Percentiles rank a stretch among this genome's conserved stretches.
phyloP scores from a whole-genome alignment of 2,113 vertebrate genomes.

The Rallus limicola region DNA sequence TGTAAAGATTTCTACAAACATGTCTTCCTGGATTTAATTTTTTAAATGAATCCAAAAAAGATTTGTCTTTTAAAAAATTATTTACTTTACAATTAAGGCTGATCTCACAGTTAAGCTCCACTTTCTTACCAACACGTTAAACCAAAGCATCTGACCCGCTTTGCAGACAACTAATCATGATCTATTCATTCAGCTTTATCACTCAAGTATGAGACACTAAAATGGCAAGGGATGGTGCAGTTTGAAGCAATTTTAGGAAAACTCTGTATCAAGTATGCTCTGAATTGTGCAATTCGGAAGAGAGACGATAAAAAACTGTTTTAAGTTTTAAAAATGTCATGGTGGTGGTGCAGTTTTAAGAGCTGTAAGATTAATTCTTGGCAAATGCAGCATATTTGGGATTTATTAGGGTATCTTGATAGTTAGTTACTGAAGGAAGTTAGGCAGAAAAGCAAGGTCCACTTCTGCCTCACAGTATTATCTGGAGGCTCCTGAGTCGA shows the following conservation, averaged over 20 bases:
- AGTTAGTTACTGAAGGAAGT: not conserved
- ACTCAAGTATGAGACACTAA: not conserved
- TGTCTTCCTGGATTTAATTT: not conserved
- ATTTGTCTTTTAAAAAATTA: not conserved
- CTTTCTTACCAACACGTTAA: not conserved
- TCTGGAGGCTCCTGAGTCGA: not conserved
- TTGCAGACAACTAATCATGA: not conserved
- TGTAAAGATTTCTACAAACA: not conserved
- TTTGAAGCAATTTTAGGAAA: conserved; percentile 11
- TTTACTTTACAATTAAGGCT: not conserved
- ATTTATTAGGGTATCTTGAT: not conserved
- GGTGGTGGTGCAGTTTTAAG: not conserved
- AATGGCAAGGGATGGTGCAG: not conserved
- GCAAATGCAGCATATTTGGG: not conserved
- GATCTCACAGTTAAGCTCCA: not conserved
- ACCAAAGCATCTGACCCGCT: not conserved
- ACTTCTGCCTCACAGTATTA: not conserved
- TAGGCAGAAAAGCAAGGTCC: not conserved
- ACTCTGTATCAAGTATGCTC: not conserved
- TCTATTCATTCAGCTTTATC: not conserved
- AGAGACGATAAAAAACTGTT: not conserved
- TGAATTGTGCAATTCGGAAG: not conserved
- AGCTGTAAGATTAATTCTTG: not conserved
- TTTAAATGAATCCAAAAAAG: not conserved
- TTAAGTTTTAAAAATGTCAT: not conserved